Evolutionary conservation across 2,888 invertebrate species (phyloP), one percentile per base, ranked within the genome.

Genomic region (Dendrolimus houi): DNA sequence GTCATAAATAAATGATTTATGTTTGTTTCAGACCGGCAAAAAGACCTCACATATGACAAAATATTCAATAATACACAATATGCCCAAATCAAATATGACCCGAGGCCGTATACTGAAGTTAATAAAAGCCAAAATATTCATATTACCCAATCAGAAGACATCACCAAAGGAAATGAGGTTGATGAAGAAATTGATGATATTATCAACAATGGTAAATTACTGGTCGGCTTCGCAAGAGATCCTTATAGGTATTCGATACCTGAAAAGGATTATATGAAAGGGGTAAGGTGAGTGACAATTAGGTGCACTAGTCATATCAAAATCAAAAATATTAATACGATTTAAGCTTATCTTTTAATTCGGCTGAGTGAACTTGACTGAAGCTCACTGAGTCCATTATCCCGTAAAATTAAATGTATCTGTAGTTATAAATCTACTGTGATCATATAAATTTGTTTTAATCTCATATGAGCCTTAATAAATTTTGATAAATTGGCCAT

Each of bases 191-290:
- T 63, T 53, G 64, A 68, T 9, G 64, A 66, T 55, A 66, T 64
- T 40, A 63, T 67, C 52, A 69, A 60, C 12, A 70, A 71, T 57
- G 60, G 64, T 41, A 75, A 77, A 9, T 71, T 87, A 0, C 64
- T 89, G 52, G 83, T 88, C 0, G 88, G 87, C 0, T 84, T 87
- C 53, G 83, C 87, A 0, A 79, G 79, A 53, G 88, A 88, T 61
- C 89, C 89, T 0, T 90, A 79, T 58, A 78, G 88, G 60, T 79
- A 78, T 64, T 89, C 89, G 0, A 70, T 90, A 14, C 87, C 86
- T 1, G 83, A 83, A 41, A 76, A 75, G 8, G 87, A 88, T 59
- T 89, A 82, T 64, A 62, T 66, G 12, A 84, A 81, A 60, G 88
- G 88, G 42, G 81, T 85, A 9, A 85, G 88, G 89, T 87, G 64